Conservation (phyloP, 1,140 invertebrate species). For the Coenobita brevimanus region DNA sequence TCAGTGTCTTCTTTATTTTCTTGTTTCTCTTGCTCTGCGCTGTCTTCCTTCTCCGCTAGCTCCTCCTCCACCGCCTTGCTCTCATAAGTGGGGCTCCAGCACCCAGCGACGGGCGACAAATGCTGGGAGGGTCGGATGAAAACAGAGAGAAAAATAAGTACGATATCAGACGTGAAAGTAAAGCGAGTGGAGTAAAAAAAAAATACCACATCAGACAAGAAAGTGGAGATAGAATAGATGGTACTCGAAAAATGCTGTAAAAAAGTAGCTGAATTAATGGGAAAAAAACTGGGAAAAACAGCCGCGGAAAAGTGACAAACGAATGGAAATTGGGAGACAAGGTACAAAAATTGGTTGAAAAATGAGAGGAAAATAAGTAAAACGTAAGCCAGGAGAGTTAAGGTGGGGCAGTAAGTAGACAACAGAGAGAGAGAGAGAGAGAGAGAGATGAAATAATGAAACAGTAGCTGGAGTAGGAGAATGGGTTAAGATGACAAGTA, state of each 20-base stretch:
- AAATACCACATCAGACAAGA: neutral
- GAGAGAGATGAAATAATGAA: too few species aligned
- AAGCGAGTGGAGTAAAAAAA: neutral
- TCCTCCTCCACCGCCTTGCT: too few species aligned
- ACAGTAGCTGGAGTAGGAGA: neutral
- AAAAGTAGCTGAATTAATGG: neutral
- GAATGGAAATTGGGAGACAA: neutral
- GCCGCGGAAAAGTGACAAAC: neutral
- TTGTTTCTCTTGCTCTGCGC: neutral
- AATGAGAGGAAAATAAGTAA: neutral
- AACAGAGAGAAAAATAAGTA: too few species aligned
- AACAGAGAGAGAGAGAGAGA: neutral
- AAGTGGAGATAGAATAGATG: neutral
- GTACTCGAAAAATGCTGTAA: neutral
- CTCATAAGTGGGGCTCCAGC: too few species aligned
- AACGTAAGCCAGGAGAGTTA: neutral
- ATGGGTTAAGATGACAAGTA: neutral
- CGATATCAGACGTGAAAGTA: neutral
- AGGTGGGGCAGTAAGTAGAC: neutral
- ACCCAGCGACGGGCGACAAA: too few species aligned
- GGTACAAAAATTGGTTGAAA: neutral
- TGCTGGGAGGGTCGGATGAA: too few species aligned
- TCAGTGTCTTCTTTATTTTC: neutral
- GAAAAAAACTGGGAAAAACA: neutral
- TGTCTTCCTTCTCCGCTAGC: neutral